Evolutionary conservation across 2,113 vertebrate species (phyloP).

Genomic region (Serinus canaria): DNA sequence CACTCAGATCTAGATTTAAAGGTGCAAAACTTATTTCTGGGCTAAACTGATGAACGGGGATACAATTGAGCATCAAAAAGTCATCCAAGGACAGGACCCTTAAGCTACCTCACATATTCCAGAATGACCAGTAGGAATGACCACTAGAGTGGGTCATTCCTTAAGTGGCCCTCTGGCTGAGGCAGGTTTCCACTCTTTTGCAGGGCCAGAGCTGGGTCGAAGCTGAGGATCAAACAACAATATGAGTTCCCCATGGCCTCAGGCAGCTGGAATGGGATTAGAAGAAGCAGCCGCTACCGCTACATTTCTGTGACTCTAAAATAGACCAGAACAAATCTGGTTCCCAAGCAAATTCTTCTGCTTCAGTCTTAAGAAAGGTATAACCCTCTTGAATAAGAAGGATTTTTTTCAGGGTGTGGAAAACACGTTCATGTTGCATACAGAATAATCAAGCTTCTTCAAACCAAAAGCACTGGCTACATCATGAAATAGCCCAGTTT

Average conservation of each 20-base stretch:
- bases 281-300: background rate
- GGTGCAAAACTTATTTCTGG: background rate
- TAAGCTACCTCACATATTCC: background rate
- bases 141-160: background rate
- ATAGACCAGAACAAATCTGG: background rate
- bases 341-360: background rate
- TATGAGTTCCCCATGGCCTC: rapidly evolving
- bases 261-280: background rate
- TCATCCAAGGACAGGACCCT: background rate
- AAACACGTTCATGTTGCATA: background rate
- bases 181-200: background rate
- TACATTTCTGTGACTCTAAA: background rate
- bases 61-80: background rate
- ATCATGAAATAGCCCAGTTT: background rate
- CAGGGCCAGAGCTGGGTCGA: background rate
- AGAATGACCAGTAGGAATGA: background rate
- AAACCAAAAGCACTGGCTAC: background rate
- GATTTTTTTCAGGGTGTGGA: rapidly evolving
- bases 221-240: background rate
- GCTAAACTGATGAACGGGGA: background rate
- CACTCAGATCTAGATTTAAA: background rate
- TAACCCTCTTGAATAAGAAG: background rate
- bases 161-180: background rate
- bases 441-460: background rate
- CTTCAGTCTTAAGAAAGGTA: background rate